Evolutionary conservation across 2,888 invertebrate species (phyloP).

Genomic region (Balanococcus diminutus): DNA sequence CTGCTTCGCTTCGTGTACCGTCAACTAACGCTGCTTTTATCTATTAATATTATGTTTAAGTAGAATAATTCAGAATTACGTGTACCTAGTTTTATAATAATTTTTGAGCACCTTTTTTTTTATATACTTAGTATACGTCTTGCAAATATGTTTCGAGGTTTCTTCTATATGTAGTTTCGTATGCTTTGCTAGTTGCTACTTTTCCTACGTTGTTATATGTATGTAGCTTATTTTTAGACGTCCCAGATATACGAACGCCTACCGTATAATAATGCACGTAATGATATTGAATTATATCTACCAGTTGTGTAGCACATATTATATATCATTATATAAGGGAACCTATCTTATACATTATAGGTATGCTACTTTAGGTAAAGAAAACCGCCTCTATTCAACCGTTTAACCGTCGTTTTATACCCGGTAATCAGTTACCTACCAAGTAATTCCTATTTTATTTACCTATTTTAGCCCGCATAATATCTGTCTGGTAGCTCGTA

Average conservation of each 20-base stretch:
- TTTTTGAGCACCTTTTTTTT: background rate
- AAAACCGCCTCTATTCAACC: background rate
- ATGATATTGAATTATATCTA: background rate
- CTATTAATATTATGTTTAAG: background rate
- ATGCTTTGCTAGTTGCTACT: background rate
- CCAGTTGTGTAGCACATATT: background rate
- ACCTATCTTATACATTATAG: background rate
- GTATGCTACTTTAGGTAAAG: background rate
- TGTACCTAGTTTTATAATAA: background rate
- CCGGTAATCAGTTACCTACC: background rate
- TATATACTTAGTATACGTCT: no score
- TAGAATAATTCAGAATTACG: background rate
- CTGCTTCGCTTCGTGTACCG: background rate
- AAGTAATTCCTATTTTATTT: background rate
- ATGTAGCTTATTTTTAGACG: background rate
- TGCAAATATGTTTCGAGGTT: background rate
- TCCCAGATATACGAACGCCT: background rate
- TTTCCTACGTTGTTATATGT: background rate
- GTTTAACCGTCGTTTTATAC: background rate
- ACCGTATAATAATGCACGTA: background rate
- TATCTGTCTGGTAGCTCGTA: no score
- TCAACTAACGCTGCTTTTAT: conserved; percentile 1
- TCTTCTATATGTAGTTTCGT: background rate
- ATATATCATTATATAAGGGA: no score
- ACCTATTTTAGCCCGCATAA: background rate